phyloP scores from a whole-genome alignment of 2,797 vertebrate genomes.

The Erithacus rubecula region DNA sequence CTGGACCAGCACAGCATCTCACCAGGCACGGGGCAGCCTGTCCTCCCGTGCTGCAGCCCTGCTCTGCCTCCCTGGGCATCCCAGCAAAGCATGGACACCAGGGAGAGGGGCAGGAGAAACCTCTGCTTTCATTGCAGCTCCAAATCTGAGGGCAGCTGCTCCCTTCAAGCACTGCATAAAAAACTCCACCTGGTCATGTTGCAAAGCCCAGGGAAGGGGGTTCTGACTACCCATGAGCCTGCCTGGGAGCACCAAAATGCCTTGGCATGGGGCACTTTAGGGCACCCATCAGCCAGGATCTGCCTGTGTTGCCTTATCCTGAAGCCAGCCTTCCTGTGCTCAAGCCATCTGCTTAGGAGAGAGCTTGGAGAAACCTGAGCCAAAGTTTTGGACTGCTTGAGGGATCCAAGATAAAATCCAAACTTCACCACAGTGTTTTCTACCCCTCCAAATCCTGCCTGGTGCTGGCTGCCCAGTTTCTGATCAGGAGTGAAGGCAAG shows the following conservation, averaged over 20 bases:
- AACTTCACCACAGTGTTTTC: not conserved
- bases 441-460: not conserved
- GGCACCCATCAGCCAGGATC: not conserved
- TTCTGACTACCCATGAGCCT: not conserved
- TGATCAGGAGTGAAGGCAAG: not conserved
- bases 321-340: not conserved
- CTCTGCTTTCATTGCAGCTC: accelerated
- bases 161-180: not conserved
- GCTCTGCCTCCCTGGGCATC: not conserved
- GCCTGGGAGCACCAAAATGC: not conserved
- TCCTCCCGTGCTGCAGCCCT: accelerated
- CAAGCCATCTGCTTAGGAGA: not conserved
- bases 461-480: not conserved
- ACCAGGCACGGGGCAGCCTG: not conserved
- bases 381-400: not conserved
- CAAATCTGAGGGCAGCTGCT: not conserved
- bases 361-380: not conserved
- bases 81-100: not conserved
- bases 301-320: not conserved
- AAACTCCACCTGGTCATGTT: not conserved
- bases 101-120: not conserved
- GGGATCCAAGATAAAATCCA: not conserved
- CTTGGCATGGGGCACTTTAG: not conserved
- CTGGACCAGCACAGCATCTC: accelerated
- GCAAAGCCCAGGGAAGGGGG: not conserved